A percentile compares a stretch with the other conserved stretches of the same genome.
These are phyloP conservation scores for Lates japonicus DNA, from an alignment of 2,797 vertebrate genomes.

Conservation along the genomic window DNA sequence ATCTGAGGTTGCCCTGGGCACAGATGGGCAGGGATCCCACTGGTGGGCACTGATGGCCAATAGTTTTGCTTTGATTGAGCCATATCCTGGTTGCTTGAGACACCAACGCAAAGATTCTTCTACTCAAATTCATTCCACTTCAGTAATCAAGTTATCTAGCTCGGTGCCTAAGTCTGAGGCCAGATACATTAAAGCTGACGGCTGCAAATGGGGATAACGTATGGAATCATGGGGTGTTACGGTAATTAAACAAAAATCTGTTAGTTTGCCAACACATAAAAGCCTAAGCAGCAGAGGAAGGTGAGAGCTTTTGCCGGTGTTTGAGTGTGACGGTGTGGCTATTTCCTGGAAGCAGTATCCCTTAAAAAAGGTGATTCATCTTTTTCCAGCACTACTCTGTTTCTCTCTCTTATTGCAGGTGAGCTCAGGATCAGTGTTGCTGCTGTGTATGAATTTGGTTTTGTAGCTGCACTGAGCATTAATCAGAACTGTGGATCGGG, in stretches of 20 bases:
- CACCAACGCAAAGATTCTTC: background rate
- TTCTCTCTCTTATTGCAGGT: background rate
- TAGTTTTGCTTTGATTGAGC: background rate
- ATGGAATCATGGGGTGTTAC: no score
- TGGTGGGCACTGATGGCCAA: background rate
- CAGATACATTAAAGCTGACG: background rate
- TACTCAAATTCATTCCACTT: background rate
- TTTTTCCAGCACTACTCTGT: no score
- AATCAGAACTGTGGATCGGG: background rate
- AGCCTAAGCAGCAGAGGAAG: background rate
- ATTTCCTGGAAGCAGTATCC: background rate
- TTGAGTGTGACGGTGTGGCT: background rate
- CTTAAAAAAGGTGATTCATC: background rate
- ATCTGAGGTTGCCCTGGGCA: slow-evolving; percentile 21
- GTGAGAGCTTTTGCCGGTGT: background rate
- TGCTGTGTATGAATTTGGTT: background rate
- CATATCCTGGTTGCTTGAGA: background rate
- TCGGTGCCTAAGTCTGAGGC: no score
- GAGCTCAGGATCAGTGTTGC: background rate
- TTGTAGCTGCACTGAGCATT: background rate
- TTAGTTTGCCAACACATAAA: background rate
- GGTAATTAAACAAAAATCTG: no score
- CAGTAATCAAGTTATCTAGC: no score
- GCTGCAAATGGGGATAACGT: background rate
- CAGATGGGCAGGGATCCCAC: background rate